Percentiles rank a stretch among this genome's conserved stretches.
These are phyloP conservation scores for Pelobates cultripes DNA, from an alignment of 2,797 vertebrate species.

Conservation along the genomic window DNA sequence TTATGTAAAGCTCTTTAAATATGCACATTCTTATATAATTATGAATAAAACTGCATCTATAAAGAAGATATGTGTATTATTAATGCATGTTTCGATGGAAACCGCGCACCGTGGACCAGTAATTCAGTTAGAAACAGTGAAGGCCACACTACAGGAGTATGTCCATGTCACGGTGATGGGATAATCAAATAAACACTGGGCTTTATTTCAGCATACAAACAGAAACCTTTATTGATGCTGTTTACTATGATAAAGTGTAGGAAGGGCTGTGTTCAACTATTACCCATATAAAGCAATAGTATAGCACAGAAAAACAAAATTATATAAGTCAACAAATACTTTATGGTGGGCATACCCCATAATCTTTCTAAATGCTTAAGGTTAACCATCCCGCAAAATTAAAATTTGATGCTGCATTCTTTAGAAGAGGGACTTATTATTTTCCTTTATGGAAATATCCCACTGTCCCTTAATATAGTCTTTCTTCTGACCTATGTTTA, in stretches of 20 bases:
- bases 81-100: constrained; percentile 56
- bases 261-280: neutral
- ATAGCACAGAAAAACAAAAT: too few relatives aligned
- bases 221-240: neutral
- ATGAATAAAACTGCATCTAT: constrained; percentile 63
- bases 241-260: neutral
- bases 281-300: too few relatives aligned
- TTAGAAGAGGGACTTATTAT: too few relatives aligned
- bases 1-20: constrained; percentile 64
- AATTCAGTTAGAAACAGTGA: constrained; percentile 21
- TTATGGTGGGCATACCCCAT: too few relatives aligned
- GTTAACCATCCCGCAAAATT: too few relatives aligned
- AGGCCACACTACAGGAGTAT: neutral
- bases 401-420: too few relatives aligned
- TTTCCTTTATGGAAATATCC: too few relatives aligned
- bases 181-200: neutral
- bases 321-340: too few relatives aligned
- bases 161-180: neutral
- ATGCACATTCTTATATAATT: constrained; percentile 60
- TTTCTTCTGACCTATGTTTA: too few relatives aligned
- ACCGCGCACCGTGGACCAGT: constrained; percentile 29
- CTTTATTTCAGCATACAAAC: neutral
- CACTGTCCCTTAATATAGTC: too few relatives aligned
- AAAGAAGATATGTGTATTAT: constrained; percentile 51
- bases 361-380: too few relatives aligned